Percentiles rank a stretch among this genome's conserved stretches.
Conservation (phyloP, 2,888 invertebrate species). For the Plebejus melissa region DNA sequence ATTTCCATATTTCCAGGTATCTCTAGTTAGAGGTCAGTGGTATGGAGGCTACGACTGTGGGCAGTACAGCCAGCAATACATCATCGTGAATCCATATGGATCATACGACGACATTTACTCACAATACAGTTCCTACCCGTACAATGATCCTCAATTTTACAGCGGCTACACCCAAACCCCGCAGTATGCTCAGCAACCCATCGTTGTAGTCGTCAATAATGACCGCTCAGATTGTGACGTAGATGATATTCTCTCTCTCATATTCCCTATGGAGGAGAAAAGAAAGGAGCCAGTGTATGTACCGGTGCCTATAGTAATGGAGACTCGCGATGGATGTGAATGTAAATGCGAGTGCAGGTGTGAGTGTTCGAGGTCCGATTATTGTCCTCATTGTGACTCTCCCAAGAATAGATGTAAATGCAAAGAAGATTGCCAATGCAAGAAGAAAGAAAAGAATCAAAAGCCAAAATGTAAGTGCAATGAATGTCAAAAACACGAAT, state of each 20-base stretch:
- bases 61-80: slow-evolving; percentile 13
- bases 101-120: slow-evolving; percentile 16
- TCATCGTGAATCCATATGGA: neutral
- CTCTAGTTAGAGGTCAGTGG: slow-evolving; percentile 8
- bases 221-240: slow-evolving; percentile 30
- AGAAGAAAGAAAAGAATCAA: slow-evolving; percentile 14
- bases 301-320: slow-evolving; percentile 32
- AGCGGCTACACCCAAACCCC: neutral
- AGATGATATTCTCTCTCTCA: slow-evolving; percentile 30
- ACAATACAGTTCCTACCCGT: neutral
- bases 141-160: slow-evolving; percentile 7
- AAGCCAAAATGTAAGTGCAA: slow-evolving; percentile 18
- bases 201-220: slow-evolving; percentile 33
- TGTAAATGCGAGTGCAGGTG: slow-evolving; percentile 29
- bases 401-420: slow-evolving; percentile 14
- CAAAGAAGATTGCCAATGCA: slow-evolving; percentile 22
- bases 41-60: slow-evolving; percentile 16
- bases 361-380: slow-evolving; percentile 28
- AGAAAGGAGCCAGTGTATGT: slow-evolving; percentile 33
- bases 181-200: slow-evolving; percentile 32
- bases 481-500: neutral
- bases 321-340: slow-evolving; percentile 17
- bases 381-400: neutral
- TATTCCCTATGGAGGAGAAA: slow-evolving; percentile 30
- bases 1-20: neutral